A percentile compares a stretch with the other conserved stretches of the same genome.
phyloP scores from a whole-genome alignment of 2,113 vertebrate genomes.

The Lophochroa leadbeateri region DNA sequence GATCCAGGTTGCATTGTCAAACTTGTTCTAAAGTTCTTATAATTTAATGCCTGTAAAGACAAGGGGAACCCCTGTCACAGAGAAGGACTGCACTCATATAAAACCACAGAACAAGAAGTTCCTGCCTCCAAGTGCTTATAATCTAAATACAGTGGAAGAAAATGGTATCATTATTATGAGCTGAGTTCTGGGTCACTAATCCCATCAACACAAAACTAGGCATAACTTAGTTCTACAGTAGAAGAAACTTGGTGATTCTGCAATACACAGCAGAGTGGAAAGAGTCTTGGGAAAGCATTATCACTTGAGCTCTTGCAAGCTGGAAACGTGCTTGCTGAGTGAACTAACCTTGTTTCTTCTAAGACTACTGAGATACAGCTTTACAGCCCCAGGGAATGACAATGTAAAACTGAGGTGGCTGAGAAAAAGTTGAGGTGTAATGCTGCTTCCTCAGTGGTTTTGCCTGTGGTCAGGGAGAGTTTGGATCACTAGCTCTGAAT shows the following conservation, averaged over 20 bases:
- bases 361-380: background rate
- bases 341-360: background rate
- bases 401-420: background rate
- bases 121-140: background rate
- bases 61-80: background rate
- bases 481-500: background rate
- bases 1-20: background rate
- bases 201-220: background rate
- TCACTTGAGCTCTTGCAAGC: background rate
- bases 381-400: background rate
- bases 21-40: background rate
- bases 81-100: background rate
- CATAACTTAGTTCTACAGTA: background rate
- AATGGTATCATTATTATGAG: background rate
- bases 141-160: background rate
- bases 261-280: background rate
- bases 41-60: background rate
- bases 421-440: background rate
- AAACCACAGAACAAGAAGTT: background rate
- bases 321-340: background rate
- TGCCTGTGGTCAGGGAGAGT: background rate
- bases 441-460: background rate
- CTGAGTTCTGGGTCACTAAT: background rate
- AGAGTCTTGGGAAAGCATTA: background rate
- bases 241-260: background rate